Evolutionary conservation across 2,888 invertebrate genomes (phyloP).

Genomic region (Podabrus alpinus): DNA sequence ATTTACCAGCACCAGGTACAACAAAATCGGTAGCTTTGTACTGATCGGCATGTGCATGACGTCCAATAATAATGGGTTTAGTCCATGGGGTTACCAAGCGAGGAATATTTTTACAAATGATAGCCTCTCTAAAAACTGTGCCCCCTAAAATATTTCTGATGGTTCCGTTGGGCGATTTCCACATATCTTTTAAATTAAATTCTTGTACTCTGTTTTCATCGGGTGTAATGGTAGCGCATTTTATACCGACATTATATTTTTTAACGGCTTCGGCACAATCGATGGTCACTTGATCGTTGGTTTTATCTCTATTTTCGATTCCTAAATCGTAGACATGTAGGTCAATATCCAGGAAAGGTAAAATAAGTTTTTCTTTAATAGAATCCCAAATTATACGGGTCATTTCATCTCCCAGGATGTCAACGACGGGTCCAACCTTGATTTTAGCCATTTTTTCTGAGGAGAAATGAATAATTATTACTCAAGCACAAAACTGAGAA

Average conservation of each 20-base stretch:
- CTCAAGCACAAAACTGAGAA: neutral
- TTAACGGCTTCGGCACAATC: slow-evolving; percentile 96
- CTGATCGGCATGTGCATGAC: slow-evolving; percentile 98
- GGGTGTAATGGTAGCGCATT: slow-evolving; percentile 98
- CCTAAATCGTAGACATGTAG: slow-evolving; percentile 93
- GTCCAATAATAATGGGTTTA: slow-evolving; percentile 96
- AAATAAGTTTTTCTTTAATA: slow-evolving; percentile 94
- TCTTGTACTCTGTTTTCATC: slow-evolving; percentile 95
- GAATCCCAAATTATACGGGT: slow-evolving; percentile 97
- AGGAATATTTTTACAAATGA: slow-evolving; percentile 92
- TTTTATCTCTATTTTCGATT: slow-evolving; percentile 92
- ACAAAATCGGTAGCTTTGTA: slow-evolving; percentile 97
- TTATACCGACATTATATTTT: slow-evolving; percentile 97
- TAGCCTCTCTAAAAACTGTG: slow-evolving; percentile 81
- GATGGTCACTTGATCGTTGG: slow-evolving; percentile 92
- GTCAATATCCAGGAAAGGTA: slow-evolving; percentile 95
- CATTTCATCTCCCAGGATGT: slow-evolving; percentile 95
- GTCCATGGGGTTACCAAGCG: slow-evolving; percentile 93
- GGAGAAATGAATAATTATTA: neutral
- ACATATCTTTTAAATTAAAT: slow-evolving; percentile 86
- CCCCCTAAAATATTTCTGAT: slow-evolving; percentile 87
- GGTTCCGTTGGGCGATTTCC: slow-evolving; percentile 89
- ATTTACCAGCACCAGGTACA: slow-evolving; percentile 86
- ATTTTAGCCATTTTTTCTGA: slow-evolving; percentile 63
- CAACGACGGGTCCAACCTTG: slow-evolving; percentile 86